Evolutionary conservation across 53 echinoderm and acorn worm genomes (phyloP).

Genomic region (Echinometra lucunter): DNA sequence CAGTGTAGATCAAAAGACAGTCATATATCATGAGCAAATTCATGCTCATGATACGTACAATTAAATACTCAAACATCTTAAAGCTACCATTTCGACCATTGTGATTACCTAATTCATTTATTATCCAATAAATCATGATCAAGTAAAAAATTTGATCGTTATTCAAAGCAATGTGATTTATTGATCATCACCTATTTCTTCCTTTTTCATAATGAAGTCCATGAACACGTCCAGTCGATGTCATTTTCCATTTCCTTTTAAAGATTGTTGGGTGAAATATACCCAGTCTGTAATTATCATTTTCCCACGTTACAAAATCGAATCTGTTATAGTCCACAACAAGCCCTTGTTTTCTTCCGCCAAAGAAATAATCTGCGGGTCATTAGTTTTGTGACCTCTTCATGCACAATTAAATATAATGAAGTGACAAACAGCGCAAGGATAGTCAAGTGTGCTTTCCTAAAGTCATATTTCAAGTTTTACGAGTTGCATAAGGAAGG

Average conservation of each 20-base stretch:
- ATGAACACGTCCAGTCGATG: not conserved
- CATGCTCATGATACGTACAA: too few species aligned
- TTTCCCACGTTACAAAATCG: not conserved
- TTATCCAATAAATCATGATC: not conserved
- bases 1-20: not conserved
- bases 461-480: conserved; percentile 7
- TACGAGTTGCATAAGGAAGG: not conserved
- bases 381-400: conserved; percentile 28
- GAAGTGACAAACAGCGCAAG: not conserved
- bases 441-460: not conserved
- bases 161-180: not conserved
- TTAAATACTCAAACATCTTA: not conserved
- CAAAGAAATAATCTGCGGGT: not conserved
- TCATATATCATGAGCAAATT: not conserved
- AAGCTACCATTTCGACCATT: not conserved
- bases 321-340: not conserved
- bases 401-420: conserved; percentile 3
- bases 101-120: not conserved
- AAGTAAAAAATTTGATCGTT: not conserved
- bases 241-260: not conserved
- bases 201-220: not conserved
- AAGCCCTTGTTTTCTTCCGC: not conserved
- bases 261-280: not conserved
- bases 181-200: not conserved
- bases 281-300: not conserved